Evolutionary conservation across 2,797 vertebrate species (phyloP).

Genomic region (Prionace glauca): DNA sequence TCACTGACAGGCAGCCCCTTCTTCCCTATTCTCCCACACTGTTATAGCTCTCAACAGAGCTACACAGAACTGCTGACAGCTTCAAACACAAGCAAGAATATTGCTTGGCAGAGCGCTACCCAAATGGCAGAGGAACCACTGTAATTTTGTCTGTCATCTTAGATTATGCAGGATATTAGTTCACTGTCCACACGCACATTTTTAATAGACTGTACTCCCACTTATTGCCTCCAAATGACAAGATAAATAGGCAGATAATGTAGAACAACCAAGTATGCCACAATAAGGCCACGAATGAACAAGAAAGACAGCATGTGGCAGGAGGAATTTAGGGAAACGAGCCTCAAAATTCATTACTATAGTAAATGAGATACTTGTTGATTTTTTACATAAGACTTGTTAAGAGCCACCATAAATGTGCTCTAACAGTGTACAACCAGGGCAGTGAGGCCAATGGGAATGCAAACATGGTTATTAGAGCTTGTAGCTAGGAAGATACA

Average conservation of each 20-base stretch:
- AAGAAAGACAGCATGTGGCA: neutral
- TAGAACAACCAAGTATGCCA: neutral
- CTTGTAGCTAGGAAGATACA: neutral
- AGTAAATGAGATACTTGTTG: conserved; percentile 13
- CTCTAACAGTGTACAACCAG: neutral
- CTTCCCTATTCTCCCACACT: conserved; percentile 57
- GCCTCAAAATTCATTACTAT: conserved; percentile 6
- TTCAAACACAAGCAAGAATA: conserved; percentile 74
- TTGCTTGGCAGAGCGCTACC: conserved; percentile 78
- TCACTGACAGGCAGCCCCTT: conserved; percentile 73
- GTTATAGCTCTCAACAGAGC: conserved; percentile 77
- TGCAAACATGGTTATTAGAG: neutral
- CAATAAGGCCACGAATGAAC: conserved; percentile 1
- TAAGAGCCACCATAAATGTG: neutral
- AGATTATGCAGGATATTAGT: conserved; percentile 79
- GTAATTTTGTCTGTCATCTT: conserved; percentile 86
- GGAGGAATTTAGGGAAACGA: conserved; percentile 1
- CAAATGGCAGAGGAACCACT: conserved; percentile 72
- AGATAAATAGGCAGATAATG: conserved; percentile 67
- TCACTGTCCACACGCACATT: conserved; percentile 65
- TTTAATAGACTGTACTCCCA: conserved; percentile 67
- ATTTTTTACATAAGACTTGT: neutral
- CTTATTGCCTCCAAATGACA: conserved; percentile 54
- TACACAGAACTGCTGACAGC: conserved; percentile 81
- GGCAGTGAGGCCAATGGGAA: neutral